Base-by-base conservation (phyloP, 2,888 invertebrate species). In the Hemicrepidius hirtus region DNA sequence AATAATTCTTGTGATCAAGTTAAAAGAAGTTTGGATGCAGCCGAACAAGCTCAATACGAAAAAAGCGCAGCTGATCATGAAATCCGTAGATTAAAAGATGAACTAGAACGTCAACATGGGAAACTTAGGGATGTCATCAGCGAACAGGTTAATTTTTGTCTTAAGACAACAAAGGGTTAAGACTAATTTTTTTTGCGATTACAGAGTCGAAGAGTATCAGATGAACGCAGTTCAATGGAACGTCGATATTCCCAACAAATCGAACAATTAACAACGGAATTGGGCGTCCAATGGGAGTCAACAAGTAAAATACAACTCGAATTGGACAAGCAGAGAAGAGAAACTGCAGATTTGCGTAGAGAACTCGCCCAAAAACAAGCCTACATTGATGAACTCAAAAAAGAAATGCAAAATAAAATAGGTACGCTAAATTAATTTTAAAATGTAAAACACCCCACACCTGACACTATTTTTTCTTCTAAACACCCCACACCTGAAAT, bases 201-300 rank as follows among this genome's bases (percentile, higher is more conserved):
- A 7, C 20, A 85, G 85, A 81, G 84, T 57, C 88, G 93, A 0
- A 89, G 94, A 7, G 88, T 93, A 20, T 87, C 92, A 9, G 93
- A 93, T 64, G 94, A 95, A 84, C 88, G 94, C 32, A 90, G 92
- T 76, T 92, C 92, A 40, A 91, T 92, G 0, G 93, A 94, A 81
- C 88, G 93, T 53, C 89, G 94, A 0, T 94, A 94, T 84, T 91
- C 91, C 73, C 92, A 92, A 75, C 88, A 89, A 80, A 92, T 94
- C 71, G 95, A 96, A 82, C 94, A 95, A 78, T 87, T 95, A 50
- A 93, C 93, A 20, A 91, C 92, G 5, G 95, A 96, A 80, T 87
- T 95, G 21, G 93, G 93, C 0, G 91, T 91, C 0, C 95, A 95
- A 83, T 94, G 95, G 90, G 95, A 96, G 80, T 91, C 92, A 44